phyloP scores from a whole-genome alignment of 2,797 vertebrate species.

The Peromyscus aztecus region DNA sequence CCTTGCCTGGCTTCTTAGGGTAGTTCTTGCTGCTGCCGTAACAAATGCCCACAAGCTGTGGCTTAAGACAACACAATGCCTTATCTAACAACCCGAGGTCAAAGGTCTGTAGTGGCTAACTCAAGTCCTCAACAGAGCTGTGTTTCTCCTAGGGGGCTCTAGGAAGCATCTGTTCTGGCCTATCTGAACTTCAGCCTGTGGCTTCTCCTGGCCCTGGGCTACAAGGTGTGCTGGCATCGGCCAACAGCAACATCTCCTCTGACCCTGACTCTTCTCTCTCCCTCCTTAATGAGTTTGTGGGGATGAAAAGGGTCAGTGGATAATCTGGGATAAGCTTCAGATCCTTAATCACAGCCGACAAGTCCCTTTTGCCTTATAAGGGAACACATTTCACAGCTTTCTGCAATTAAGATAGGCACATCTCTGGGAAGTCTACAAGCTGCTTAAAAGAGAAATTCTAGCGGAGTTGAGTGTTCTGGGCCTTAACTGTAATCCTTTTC shows the following conservation, averaged over 20 bases:
- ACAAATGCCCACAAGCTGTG: neutral
- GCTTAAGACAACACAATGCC: neutral
- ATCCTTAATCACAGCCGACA: slow-evolving; percentile 31
- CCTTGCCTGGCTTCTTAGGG: neutral
- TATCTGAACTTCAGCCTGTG: neutral
- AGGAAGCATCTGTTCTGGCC: neutral
- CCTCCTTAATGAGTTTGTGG: neutral
- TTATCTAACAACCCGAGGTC: neutral
- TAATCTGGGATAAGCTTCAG: slow-evolving; percentile 25
- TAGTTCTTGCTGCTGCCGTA: neutral
- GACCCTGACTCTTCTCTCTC: neutral
- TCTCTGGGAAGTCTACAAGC: neutral
- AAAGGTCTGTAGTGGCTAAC: neutral
- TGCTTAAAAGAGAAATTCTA: neutral
- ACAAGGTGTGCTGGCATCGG: neutral
- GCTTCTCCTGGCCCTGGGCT: neutral
- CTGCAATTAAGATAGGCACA: neutral
- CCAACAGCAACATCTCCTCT: neutral
- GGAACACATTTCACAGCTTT: slow-evolving; percentile 34
- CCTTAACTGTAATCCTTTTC: slow-evolving; percentile 42
- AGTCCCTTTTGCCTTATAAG: neutral
- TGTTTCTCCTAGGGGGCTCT: neutral
- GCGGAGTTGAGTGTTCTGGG: slow-evolving; percentile 20
- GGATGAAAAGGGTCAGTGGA: neutral
- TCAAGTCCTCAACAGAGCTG: neutral